Percentiles rank a stretch among this genome's conserved stretches.
phyloP scores from a whole-genome alignment of 2,797 vertebrate genomes.

The Pseudomugil tenellus region DNA sequence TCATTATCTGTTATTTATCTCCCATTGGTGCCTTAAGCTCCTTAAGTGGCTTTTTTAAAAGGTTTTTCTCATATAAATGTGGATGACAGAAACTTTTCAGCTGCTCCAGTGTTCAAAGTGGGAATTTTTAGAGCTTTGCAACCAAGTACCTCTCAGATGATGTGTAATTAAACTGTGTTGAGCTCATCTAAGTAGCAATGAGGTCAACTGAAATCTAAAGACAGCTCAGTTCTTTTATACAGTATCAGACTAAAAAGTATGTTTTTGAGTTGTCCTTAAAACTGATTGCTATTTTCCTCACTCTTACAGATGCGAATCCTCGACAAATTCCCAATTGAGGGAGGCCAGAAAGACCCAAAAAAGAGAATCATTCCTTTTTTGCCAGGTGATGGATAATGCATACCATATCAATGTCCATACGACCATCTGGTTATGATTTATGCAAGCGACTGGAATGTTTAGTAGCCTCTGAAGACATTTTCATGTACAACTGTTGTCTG shows the following conservation, averaged over 20 bases:
- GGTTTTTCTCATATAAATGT: slow-evolving; percentile 14
- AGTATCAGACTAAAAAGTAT: background rate
- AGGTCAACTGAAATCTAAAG: slow-evolving; percentile 29
- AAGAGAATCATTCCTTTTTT: slow-evolving; percentile 96
- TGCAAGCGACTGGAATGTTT: background rate
- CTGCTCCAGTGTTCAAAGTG: slow-evolving; percentile 59
- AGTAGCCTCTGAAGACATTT: slow-evolving; percentile 32
- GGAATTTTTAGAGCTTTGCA: slow-evolving; percentile 33
- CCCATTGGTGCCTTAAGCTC: slow-evolving; percentile 28
- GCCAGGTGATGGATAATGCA: slow-evolving; percentile 85
- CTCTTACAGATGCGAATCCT: slow-evolving; percentile 91
- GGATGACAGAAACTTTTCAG: slow-evolving; percentile 54
- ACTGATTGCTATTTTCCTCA: background rate
- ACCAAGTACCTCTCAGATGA: slow-evolving; percentile 52
- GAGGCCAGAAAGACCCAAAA: slow-evolving; percentile 95
- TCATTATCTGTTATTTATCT: slow-evolving; percentile 16
- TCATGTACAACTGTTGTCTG: slow-evolving; percentile 34
- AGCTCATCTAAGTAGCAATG: slow-evolving; percentile 43
- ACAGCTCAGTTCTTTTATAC: background rate
- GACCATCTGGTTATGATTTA: background rate
- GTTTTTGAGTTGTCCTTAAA: slow-evolving; percentile 2
- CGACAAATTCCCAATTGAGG: slow-evolving; percentile 96
- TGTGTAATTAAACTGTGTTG: slow-evolving; percentile 64
- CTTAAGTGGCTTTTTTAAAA: slow-evolving; percentile 40
- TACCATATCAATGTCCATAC: background rate